phyloP scores from a whole-genome alignment of 2,113 vertebrate genomes.

The Telmatochromis brachygnathus region DNA sequence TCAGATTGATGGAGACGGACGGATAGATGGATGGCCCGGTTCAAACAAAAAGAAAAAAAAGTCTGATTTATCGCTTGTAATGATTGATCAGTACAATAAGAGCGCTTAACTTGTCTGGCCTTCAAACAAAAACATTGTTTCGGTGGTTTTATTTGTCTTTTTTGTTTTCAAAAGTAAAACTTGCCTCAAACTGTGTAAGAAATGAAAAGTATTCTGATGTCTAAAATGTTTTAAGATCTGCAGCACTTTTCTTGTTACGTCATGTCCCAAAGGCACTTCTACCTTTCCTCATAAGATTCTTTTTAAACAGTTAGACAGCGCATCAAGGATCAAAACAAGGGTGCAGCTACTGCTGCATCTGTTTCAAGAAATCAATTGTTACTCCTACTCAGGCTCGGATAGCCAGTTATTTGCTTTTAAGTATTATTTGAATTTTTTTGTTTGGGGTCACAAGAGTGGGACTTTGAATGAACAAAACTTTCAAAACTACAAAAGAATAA shows the following conservation, averaged over 20 bases:
- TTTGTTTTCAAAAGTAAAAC: not conserved
- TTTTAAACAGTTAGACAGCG: not conserved
- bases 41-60: not conserved
- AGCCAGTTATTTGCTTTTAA: not conserved
- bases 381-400: not conserved
- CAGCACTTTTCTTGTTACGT: not conserved
- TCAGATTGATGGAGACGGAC: not conserved
- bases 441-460: not conserved
- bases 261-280: not conserved
- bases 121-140: not conserved
- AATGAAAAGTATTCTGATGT: not conserved
- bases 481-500: not conserved
- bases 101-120: not conserved
- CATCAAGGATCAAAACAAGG: not conserved
- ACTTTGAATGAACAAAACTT: constrained; percentile 6
- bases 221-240: not conserved
- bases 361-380: constrained; percentile 2
- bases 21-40: not conserved
- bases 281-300: not conserved
- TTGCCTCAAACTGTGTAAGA: not conserved
- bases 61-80: not conserved
- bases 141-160: not conserved
- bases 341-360: not conserved
- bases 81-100: not conserved
- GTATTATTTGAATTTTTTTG: not conserved